A percentile compares a stretch with the other conserved stretches of the same genome.
phyloP scores from a whole-genome alignment of 2,888 invertebrate genomes.

The Epinotia nisella region DNA sequence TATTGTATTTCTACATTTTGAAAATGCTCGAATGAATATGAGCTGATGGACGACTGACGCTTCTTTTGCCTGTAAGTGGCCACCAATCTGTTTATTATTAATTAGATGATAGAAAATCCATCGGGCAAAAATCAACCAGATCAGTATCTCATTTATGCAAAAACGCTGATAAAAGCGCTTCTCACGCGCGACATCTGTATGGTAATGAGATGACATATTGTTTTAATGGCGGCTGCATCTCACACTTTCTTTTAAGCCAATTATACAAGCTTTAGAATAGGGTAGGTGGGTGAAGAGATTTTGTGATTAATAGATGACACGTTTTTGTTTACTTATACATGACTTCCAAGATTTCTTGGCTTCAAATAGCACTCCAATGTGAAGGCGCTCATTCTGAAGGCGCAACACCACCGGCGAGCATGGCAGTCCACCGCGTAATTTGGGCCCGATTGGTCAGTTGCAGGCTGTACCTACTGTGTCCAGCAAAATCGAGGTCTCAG shows the following conservation, averaged over 20 bases:
- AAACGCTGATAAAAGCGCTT: constrained; percentile 3
- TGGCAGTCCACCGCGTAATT: too few relatives aligned
- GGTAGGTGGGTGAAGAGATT: constrained; percentile 16
- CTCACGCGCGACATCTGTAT: constrained; percentile 29
- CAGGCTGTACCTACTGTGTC: too few relatives aligned
- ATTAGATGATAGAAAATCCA: background rate
- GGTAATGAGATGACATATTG: constrained; percentile 32
- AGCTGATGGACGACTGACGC: too few relatives aligned
- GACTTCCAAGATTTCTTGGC: background rate
- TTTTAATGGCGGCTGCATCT: constrained; percentile 26
- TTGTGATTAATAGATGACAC: background rate
- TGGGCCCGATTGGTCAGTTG: too few relatives aligned
- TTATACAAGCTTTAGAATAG: constrained; percentile 9
- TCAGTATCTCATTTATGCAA: constrained; percentile 17
- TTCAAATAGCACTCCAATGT: too few relatives aligned
- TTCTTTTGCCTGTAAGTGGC: too few relatives aligned
- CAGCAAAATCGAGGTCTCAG: too few relatives aligned
- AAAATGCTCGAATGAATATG: too few relatives aligned
- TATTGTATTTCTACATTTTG: too few relatives aligned
- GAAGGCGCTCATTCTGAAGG: too few relatives aligned
- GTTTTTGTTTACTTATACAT: background rate
- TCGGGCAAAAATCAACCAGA: background rate
- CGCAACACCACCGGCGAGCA: too few relatives aligned
- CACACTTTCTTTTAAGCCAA: constrained; percentile 32
- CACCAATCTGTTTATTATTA: background rate